phyloP scores from a whole-genome alignment of 1,140 invertebrate species.

The Lucilia cuprina region DNA sequence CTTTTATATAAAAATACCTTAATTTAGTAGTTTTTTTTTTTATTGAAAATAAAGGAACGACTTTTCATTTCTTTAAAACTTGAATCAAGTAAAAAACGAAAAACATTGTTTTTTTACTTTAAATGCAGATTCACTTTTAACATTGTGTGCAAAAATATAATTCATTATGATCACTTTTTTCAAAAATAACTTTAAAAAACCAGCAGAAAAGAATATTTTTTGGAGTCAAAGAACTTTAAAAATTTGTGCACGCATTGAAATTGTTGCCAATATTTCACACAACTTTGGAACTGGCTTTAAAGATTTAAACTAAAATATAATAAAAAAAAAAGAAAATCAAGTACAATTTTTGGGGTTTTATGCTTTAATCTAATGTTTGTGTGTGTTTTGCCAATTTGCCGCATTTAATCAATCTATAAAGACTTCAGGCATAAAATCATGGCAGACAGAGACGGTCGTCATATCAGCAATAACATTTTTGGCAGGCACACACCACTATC shows the following conservation, averaged over 20 bases:
- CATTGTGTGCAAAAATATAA: neutral
- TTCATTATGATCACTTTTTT: neutral
- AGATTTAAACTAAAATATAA: neutral
- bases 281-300: neutral
- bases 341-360: neutral
- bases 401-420: constrained; percentile 11
- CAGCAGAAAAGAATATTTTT: neutral
- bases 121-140: constrained; percentile 18
- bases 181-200: too few species aligned
- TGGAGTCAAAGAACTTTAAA: neutral
- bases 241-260: neutral
- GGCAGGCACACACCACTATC: neutral
- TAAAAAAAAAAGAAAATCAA: neutral
- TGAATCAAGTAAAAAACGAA: neutral
- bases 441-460: neutral
- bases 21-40: too few species aligned
- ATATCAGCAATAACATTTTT: neutral
- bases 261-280: neutral
- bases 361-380: constrained; percentile 6
- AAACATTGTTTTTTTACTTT: neutral
- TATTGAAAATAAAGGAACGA: neutral
- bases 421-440: neutral
- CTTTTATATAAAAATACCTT: too few species aligned
- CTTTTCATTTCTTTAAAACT: constrained; percentile 10
- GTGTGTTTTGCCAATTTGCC: neutral